These are phyloP conservation scores for Apodemus agrarius DNA, from an alignment of 2,797 vertebrate genomes.

Conservation along the genomic window DNA sequence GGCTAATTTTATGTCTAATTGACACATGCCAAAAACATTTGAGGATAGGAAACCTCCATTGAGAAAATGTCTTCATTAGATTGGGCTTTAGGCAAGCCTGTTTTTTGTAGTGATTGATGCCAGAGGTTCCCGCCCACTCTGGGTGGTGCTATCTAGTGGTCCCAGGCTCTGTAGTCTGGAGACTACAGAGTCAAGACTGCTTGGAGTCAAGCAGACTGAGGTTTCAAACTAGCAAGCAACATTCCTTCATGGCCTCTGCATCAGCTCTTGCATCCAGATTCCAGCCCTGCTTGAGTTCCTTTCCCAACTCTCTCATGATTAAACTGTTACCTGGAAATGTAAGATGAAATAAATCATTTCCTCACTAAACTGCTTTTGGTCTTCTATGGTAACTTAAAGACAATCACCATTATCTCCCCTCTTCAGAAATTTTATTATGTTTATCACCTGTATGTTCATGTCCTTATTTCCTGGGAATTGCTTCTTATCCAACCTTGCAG, in stretches of 20 bases:
- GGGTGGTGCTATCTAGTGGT: neutral
- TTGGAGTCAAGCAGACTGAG: neutral
- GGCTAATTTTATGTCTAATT: neutral
- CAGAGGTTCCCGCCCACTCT: neutral
- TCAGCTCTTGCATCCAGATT: neutral
- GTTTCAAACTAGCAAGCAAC: neutral
- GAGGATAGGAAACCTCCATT: neutral
- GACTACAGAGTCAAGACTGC: too few species aligned
- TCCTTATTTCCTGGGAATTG: neutral
- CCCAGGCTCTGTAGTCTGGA: neutral
- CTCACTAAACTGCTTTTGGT: neutral
- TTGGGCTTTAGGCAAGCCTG: neutral
- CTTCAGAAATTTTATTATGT: neutral
- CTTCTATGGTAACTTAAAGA: neutral
- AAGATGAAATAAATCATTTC: neutral
- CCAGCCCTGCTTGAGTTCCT: neutral
- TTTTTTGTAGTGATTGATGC: neutral
- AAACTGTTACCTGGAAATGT: neutral
- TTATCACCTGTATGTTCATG: conserved; percentile 26
- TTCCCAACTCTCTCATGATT: neutral
- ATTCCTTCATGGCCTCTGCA: neutral
- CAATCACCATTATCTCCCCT: neutral
- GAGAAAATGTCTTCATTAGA: neutral
- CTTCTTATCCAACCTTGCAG: neutral
- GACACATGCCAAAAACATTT: neutral